These are phyloP conservation scores for Pseudonaja textilis DNA, from an alignment of 2,113 vertebrate species.

Conservation along the genomic window DNA sequence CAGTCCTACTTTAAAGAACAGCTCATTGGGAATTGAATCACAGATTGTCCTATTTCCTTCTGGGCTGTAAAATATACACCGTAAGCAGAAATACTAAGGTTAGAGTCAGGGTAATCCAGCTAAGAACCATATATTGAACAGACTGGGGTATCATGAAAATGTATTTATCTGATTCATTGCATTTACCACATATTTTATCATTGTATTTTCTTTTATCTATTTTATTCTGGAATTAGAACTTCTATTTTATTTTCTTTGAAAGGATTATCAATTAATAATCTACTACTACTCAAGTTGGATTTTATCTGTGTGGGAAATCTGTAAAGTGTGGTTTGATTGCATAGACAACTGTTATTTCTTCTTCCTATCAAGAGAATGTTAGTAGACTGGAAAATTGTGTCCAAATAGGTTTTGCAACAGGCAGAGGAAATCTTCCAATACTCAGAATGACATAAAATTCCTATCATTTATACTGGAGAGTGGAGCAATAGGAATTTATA, in stretches of 20 bases:
- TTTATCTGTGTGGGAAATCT: not conserved
- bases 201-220: not conserved
- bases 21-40: not conserved
- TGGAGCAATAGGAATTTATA: not conserved
- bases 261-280: not conserved
- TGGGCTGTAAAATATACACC: not conserved
- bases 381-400: not conserved
- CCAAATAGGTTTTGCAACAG: not conserved
- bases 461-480: not conserved
- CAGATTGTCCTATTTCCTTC: not conserved
- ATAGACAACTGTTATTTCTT: not conserved
- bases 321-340: not conserved
- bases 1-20: not conserved
- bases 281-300: not conserved
- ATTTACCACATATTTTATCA: not conserved
- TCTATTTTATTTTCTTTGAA: not conserved
- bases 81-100: not conserved
- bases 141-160: not conserved
- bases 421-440: not conserved
- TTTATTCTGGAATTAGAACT: not conserved
- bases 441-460: not conserved
- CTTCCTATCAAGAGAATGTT: not conserved
- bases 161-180: not conserved
- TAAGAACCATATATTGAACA: not conserved
- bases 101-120: not conserved